A percentile compares a stretch with the other conserved stretches of the same genome.
Evolutionary conservation across 2,113 vertebrate genomes (phyloP).

Genomic region (Euleptes europaea): DNA sequence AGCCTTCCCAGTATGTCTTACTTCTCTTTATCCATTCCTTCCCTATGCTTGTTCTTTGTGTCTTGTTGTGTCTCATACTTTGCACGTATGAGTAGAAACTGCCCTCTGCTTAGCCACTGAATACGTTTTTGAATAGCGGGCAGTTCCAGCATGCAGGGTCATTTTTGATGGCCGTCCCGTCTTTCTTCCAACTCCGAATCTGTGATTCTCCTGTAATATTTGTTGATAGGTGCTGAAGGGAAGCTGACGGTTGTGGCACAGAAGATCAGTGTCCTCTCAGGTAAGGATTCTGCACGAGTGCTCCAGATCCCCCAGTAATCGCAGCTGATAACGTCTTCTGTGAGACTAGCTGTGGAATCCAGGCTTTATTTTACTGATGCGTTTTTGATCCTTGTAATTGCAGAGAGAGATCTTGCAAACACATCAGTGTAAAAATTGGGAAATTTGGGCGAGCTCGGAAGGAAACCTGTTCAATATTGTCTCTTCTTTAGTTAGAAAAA

Average conservation of each 20-base stretch:
- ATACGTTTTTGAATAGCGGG: no score
- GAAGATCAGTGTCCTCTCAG: slow-evolving; percentile 96
- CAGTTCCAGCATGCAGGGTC: background rate
- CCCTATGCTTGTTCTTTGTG: no score
- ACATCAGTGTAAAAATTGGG: no score
- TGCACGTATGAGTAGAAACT: no score
- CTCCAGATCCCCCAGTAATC: background rate
- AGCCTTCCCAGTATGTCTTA: no score
- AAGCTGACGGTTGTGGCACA: slow-evolving; percentile 93
- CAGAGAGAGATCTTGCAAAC: background rate
- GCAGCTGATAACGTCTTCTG: background rate
- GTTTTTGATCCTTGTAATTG: background rate
- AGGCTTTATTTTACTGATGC: background rate
- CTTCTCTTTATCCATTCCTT: no score
- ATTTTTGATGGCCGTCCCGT: no score
- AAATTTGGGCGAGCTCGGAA: no score
- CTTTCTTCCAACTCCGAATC: background rate
- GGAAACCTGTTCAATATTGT: no score
- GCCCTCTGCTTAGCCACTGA: no score
- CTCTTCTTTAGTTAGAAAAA: no score
- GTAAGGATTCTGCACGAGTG: slow-evolving; percentile 66
- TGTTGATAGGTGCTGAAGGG: slow-evolving; percentile 89
- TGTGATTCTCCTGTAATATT: background rate
- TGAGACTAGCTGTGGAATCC: background rate
- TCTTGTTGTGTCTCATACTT: no score